Conservation (phyloP, 2,888 invertebrate species). For the Gnatocerus cornutus region DNA sequence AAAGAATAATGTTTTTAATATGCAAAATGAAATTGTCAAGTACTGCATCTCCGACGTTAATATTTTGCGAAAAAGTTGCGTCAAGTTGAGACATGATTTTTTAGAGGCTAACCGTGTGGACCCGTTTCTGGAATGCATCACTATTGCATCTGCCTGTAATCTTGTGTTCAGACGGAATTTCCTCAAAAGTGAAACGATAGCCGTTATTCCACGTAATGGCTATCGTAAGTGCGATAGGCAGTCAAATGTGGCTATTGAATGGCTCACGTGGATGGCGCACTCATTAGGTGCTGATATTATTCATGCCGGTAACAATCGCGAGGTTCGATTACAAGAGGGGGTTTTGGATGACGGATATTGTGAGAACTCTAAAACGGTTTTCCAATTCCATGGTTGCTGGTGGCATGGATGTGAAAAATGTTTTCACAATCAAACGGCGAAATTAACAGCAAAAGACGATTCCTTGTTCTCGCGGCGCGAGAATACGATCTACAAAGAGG, state of each 20-base stretch:
- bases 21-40: neutral
- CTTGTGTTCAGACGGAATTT: constrained; percentile 2
- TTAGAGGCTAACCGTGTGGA: neutral
- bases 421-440: neutral
- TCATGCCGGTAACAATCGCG: too few species aligned
- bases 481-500: constrained; percentile 1
- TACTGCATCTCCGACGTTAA: neutral
- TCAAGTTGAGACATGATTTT: neutral
- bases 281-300: too few species aligned
- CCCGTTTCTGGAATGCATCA: constrained; percentile 3
- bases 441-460: neutral
- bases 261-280: neutral
- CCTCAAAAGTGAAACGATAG: constrained; percentile 54
- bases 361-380: too few species aligned
- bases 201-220: constrained; percentile 54
- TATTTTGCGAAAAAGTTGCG: neutral
- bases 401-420: constrained; percentile 11
- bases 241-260: neutral
- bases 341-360: too few species aligned
- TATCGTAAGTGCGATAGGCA: constrained; percentile 18
- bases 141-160: neutral
- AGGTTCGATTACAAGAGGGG: too few species aligned
- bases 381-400: constrained; percentile 16
- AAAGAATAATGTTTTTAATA: neutral
- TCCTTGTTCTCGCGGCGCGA: neutral